Base-by-base conservation (phyloP, 1,140 invertebrate species). In the Drosophila pseudoobscura region DNA sequence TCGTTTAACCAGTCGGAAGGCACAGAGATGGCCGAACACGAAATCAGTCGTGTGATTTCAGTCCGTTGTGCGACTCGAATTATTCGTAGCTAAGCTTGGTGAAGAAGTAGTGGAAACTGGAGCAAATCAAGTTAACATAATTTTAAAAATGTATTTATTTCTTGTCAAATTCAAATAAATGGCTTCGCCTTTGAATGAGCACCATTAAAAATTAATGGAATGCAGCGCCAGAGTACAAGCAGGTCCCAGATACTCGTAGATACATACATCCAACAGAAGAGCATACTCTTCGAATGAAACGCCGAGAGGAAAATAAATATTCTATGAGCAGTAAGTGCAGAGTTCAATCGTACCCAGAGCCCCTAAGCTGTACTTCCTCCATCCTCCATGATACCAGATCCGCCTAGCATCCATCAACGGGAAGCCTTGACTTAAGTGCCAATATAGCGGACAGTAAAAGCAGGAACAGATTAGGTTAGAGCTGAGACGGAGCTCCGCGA, bases 241-340 rank as follows among this genome's bases (percentile, higher is more conserved):
- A 39, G 35, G 5, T 39, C 3, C 35, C 11, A 5, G 15, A 35
- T 20, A 20, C 20, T 20, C 20, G 20, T 20, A 39, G 7, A 39
- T 20, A 15, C 15, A 22, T n/a, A 15, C 29, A 39, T n/a, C 54
- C 43, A 56, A 17, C 54, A n/a, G 24, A 56, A 22, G 11, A 44
- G 45, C 54, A n/a, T 35, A 22, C 8, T 41, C n/a, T 56, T 26
- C 41, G 54, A 31, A n/a, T 41, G 24, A 45, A 22, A 22, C 41
- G 24, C 17, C 54, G 39, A 58, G 56, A 17, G 45, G 49, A 47
- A 31, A 49, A 8, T 59, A 59, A 59, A 59, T 59, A 59, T 50
- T 59, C 49, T n/a, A 59, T 50, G 44, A 50, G 46, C 44, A 41
- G 31, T 50, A 59, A 59, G 44, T 50, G 46, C 56, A 49, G 24